Conservation (phyloP, 2,113 vertebrate genomes). For the Leptobrachium leishanense region DNA sequence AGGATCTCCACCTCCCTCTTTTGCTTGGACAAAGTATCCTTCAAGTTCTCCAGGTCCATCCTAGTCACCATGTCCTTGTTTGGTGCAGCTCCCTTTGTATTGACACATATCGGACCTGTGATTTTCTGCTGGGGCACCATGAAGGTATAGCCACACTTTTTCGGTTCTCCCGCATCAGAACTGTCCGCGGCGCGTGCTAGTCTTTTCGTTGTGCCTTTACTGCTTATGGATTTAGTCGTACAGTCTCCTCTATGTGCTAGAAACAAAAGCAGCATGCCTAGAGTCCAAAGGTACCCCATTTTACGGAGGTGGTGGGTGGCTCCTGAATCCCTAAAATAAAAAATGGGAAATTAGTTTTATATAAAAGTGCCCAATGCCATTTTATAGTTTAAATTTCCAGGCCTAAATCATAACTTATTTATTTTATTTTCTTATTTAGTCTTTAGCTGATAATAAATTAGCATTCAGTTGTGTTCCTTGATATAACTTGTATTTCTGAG, state of each 20-base stretch:
- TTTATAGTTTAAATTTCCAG: too few species aligned
- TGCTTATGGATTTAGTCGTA: slow-evolving; percentile 59
- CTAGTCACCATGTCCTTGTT: slow-evolving; percentile 86
- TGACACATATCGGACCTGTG: slow-evolving; percentile 94
- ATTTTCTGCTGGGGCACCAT: slow-evolving; percentile 92
- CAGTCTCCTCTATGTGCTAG: slow-evolving; percentile 64
- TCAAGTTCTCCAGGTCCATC: slow-evolving; percentile 91
- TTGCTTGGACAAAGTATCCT: slow-evolving; percentile 90
- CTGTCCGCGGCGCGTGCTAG: slow-evolving; percentile 67
- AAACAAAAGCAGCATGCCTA: slow-evolving; percentile 76
- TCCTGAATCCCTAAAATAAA: slow-evolving; percentile 46
- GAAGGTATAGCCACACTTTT: slow-evolving; percentile 94
- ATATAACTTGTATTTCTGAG: too few species aligned
- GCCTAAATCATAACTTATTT: too few species aligned
- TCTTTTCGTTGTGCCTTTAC: slow-evolving; percentile 63
- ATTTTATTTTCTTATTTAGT: too few species aligned
- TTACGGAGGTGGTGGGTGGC: not conserved
- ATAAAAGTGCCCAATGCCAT: too few species aligned
- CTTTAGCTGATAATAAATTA: too few species aligned
- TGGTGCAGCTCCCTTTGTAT: slow-evolving; percentile 73
- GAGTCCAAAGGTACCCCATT: slow-evolving; percentile 64
- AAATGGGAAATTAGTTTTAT: slow-evolving; percentile 41
- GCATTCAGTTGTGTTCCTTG: too few species aligned
- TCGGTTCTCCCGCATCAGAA: slow-evolving; percentile 68
- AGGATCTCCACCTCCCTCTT: slow-evolving; percentile 89